Conservation (phyloP, 2,113 vertebrate species). For the Austrofundulus limnaeus region DNA sequence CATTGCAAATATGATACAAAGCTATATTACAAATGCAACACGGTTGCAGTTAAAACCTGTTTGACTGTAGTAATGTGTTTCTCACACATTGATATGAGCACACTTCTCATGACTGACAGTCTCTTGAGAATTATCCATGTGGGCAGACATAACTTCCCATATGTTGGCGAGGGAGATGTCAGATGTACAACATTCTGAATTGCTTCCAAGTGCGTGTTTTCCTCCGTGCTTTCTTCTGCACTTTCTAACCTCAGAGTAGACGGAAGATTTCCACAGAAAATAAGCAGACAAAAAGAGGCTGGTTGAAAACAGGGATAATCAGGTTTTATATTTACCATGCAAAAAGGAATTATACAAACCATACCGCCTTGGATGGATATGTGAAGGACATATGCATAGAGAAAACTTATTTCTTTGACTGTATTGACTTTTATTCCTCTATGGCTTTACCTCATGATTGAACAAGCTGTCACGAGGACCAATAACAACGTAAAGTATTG, state of each 20-base stretch:
- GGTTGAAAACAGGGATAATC: background rate
- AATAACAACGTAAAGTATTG: slow-evolving; percentile 58
- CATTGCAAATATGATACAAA: no score
- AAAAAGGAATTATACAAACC: background rate
- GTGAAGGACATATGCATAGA: slow-evolving; percentile 10
- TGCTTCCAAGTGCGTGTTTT: slow-evolving; percentile 14
- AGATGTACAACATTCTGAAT: slow-evolving; percentile 27
- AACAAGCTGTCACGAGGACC: slow-evolving; percentile 65
- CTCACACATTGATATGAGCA: background rate
- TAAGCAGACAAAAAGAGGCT: background rate
- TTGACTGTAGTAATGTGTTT: background rate
- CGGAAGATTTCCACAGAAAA: background rate
- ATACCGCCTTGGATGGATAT: background rate
- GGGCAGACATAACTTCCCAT: slow-evolving; percentile 19
- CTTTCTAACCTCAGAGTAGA: slow-evolving; percentile 2
- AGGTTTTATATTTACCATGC: background rate
- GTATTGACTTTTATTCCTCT: slow-evolving; percentile 24
- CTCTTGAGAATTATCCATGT: slow-evolving; percentile 18
- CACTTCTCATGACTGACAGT: slow-evolving; percentile 25
- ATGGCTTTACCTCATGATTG: slow-evolving; percentile 39
- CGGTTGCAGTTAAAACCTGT: background rate
- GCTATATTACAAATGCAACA: background rate
- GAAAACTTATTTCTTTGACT: slow-evolving; percentile 30
- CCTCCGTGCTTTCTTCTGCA: background rate
- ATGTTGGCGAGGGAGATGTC: slow-evolving; percentile 40